Evolutionary conservation across 2,113 vertebrate genomes (phyloP), one percentile per base, ranked within the genome.

Genomic region (Malurus alboscapulatus): DNA sequence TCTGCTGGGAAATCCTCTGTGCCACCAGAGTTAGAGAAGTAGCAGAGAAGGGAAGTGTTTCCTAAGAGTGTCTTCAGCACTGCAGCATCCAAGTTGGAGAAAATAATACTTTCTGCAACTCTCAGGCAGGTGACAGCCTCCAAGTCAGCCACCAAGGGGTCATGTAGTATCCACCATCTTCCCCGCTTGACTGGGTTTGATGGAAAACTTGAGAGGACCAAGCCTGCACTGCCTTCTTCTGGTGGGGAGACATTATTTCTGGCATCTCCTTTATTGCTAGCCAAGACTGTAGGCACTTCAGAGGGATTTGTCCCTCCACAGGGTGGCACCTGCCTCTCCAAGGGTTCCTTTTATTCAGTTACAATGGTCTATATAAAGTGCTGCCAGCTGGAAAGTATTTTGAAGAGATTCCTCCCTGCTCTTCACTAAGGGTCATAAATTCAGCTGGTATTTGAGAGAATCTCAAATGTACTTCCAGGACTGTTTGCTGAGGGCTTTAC

Each of bases 301-400:
- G 88, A 85, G 67, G 66, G 83, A 84, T 95, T 93, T 84, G 65
- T 93, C 51, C 92, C 93, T 94, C 81, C 89, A 63, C 81, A n/a
- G 80, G 93, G 88, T 96, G 96, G 94, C 96, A 97, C 78, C 92
- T 96, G 92, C 87, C 93, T 84, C 76, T 93, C 86, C 86, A 77
- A 68, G 90, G 75, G 88, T 86, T 93, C 85, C 68, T 95, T 95
- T 91, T 94, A 95, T 93, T 90, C 73, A 36, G 78, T 96, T 95
- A 95, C 80, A 77, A 77, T 44, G 55, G 54, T 95, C 96, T 97
- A 97, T 97, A 97, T 96, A 97, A 97, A 97, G 96, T 96, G 81
- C 93, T 94, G 92, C 96, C 79, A 59, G 55, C 86, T 96, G 97
- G 96, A 97, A 97, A 97, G 76, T 96, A 97, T 96, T 96, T 92